Base-by-base conservation (phyloP, 2,797 vertebrate genomes). In the Sorex maritimensis region DNA sequence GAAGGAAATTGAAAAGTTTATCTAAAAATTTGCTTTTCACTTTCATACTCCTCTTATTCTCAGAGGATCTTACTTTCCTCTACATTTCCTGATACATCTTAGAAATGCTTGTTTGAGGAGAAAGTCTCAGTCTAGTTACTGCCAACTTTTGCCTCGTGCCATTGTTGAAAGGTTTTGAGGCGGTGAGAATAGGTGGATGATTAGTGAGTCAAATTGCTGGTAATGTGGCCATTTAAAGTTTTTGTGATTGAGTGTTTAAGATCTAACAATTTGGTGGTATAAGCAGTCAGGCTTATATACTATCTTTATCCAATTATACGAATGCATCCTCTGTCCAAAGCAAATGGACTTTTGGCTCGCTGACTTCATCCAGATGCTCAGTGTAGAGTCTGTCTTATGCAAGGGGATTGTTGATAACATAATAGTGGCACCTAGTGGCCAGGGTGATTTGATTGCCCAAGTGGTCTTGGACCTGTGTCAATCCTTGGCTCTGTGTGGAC, bases 51-150 rank as follows among this genome's bases (percentile, higher is more conserved):
- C 15, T 17, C 41, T 24, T 79, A 1, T 46, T 41, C 71, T 87
- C 12, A 81, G 44, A 55, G 65, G 68, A 13, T 6, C 65, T 17
- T 88, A 81, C 34, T 67, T 10, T 4, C 6, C 34, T 75, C 41
- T 55, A 7, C 58, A 65, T 88, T 90, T 24, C 24, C 71, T 92
- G 34, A 80, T 83, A 69, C 83, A 34, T 86, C 6, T 26, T 68
- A 63, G 81, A 89, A 85, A 81, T 91, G 75, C 21, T 52, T 93
- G 9, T 87, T 92, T 88, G 71, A 74, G 44, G n/a, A 63, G 61
- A 30, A 90, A n/a, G 23, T 80, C 44, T 74, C 23, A 63, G 63
- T 34, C 55, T 49, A 73, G 11, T 80, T 91, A 82, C 78, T 69
- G 26, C 49, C 14, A 38, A 41, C 9, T 68, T 73, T 5, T 81